Evolutionary conservation across 2,113 vertebrate genomes (phyloP).

Genomic region (Lycocorax pyrrhopterus): DNA sequence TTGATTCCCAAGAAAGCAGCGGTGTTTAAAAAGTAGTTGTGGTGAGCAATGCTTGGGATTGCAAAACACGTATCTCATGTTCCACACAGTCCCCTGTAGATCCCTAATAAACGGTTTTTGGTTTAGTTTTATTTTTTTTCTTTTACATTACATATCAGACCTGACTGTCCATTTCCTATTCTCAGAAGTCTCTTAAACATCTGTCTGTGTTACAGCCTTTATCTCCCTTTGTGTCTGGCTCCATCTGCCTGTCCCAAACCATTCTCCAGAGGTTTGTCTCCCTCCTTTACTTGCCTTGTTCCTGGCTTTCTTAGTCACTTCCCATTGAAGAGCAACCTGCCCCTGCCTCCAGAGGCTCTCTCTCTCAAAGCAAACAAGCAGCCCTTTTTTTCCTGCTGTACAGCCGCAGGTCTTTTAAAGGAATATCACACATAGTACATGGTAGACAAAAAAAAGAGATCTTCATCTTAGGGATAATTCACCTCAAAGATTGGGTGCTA

Average conservation of each 20-base stretch:
- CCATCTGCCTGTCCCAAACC: background rate
- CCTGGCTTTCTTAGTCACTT: background rate
- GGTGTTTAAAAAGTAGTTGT: background rate
- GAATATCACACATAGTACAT: background rate
- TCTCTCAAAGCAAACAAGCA: background rate
- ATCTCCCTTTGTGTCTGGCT: background rate
- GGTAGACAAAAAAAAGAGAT: background rate
- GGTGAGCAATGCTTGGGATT: background rate
- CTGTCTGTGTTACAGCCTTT: background rate
- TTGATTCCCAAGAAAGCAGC: background rate
- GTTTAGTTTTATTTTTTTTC: background rate
- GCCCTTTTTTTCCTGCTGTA: background rate
- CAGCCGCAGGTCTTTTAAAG: background rate
- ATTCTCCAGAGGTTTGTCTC: background rate
- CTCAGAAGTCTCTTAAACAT: background rate
- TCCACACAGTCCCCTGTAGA: background rate
- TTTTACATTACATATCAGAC: background rate
- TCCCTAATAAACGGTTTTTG: background rate
- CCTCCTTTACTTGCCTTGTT: background rate
- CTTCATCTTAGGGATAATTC: background rate
- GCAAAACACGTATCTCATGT: rapidly evolving
- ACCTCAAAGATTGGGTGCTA: background rate
- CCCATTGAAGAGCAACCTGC: background rate
- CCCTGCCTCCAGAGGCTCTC: background rate
- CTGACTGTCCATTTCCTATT: background rate